Conservation (phyloP, 2,113 vertebrate genomes). For the Diphyllodes magnificus region DNA sequence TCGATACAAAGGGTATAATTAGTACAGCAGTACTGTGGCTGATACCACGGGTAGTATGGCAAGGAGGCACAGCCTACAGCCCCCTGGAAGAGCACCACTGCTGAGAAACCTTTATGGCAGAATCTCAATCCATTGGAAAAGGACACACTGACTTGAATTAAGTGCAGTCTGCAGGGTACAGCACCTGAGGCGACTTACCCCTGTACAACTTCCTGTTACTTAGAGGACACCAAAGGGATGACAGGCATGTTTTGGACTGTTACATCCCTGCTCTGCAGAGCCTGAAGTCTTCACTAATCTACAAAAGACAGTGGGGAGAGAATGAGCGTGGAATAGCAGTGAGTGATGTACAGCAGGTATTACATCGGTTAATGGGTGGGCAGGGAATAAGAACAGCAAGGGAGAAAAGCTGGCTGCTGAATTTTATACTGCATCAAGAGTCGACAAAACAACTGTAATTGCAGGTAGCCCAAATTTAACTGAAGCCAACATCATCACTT, state of each 20-base stretch:
- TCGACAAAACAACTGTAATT: background rate
- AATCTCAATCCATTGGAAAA: background rate
- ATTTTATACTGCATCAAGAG: background rate
- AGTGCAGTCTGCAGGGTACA: background rate
- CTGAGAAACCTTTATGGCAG: background rate
- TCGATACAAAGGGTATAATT: fast-evolving
- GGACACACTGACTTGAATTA: background rate
- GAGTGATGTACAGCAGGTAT: background rate
- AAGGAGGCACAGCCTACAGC: background rate
- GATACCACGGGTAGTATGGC: background rate
- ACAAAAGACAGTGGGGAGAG: background rate
- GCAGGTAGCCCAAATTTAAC: background rate
- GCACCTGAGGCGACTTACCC: background rate
- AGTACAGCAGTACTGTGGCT: background rate
- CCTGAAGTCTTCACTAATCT: background rate
- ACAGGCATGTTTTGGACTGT: background rate
- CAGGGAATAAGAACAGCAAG: background rate
- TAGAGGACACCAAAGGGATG: background rate
- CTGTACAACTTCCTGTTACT: background rate
- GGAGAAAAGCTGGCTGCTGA: background rate
- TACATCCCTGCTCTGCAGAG: background rate
- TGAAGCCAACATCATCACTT: background rate
- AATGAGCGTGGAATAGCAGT: background rate
- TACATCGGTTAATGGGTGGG: background rate
- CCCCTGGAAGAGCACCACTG: background rate